Evolutionary conservation across 2,113 vertebrate species (phyloP), one percentile per base, ranked within the genome.

Genomic region (Isurus oxyrinchus): DNA sequence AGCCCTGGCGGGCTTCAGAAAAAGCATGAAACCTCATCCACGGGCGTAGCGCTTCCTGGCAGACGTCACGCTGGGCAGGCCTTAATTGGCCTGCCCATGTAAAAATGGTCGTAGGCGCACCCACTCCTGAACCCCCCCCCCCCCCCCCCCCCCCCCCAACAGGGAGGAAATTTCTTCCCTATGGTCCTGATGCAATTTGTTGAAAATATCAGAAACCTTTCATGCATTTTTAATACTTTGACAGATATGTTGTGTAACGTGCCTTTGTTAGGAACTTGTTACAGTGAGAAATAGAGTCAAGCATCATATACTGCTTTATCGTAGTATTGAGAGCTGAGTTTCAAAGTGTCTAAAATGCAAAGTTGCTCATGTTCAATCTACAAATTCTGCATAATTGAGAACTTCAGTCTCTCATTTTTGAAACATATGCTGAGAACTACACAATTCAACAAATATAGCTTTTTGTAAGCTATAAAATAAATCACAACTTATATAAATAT

Each of bases 371-470:
- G 31, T 90, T 31, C 87, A 57, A 90, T 57, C 53, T 55, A 57
- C 31, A 14, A 55, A 31, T 14, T 91, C 90, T 21, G 59, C 13
- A 40, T 19, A 93, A 93, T 63, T 63, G 16, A n/a, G 63, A 44
- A 84, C 19, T 44, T 49, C 81, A 84, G 13, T 93, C 31, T 40
- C 40, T 16, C 90, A 63, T 6, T n/a, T 35, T 59, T 59, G 55
- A 91, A 57, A 57, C 59, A 91, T 6, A 91, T 1, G 61, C n/a
- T 94, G 0, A 61, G 59, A 63, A 63, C 5, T 63, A n/a, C 90
- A 44, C 59, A 94, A 63, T 93, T 61, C n/a, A 93, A 93, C n/a
- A 93, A 61, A 63, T 93, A 94, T 63, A 63, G n/a, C n/a, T 55
- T 88, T 55, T 59, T 91, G 4, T 94, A n/a, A 63, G 35, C 61